A percentile compares a stretch with the other conserved stretches of the same genome.
Conservation (phyloP, 2,888 invertebrate species). For the Cantharis rustica region DNA sequence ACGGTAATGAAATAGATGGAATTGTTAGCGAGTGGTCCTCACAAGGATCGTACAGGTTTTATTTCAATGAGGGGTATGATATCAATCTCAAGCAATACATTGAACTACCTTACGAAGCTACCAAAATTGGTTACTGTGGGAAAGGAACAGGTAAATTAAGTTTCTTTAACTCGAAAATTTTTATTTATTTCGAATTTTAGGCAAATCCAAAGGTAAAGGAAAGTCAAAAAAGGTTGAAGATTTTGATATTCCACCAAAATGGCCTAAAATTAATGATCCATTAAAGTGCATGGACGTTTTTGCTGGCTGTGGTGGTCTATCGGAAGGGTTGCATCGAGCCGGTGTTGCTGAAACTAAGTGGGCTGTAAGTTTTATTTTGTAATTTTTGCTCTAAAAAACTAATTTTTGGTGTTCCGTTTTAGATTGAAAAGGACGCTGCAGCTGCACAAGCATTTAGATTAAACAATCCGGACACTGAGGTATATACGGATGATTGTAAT, state of each 20-base stretch:
- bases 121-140: conserved; percentile 62
- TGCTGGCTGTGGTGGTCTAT: conserved; percentile 84
- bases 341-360: conserved; percentile 73
- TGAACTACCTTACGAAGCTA: conserved; percentile 67
- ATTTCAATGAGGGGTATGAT: conserved; percentile 73
- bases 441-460: conserved; percentile 80
- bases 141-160: conserved; percentile 63
- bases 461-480: conserved; percentile 74
- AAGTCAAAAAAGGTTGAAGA: conserved; percentile 56
- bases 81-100: conserved; percentile 59
- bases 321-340: conserved; percentile 73
- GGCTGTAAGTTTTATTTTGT: conserved; percentile 63
- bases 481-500: conserved; percentile 86
- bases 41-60: conserved; percentile 71
- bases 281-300: conserved; percentile 79
- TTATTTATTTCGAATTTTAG: not conserved
- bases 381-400: conserved; percentile 1
- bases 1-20: conserved; percentile 62
- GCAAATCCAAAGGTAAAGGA: conserved; percentile 61
- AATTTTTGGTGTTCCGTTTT: not conserved
- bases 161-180: not conserved
- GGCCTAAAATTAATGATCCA: conserved; percentile 56
- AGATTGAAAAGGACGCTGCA: conserved; percentile 74
- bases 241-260: conserved; percentile 44
- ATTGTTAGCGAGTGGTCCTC: conserved; percentile 64